Percentiles rank a stretch among this genome's conserved stretches.
Evolutionary conservation across 2,797 vertebrate genomes (phyloP).

Genomic region (Loriculus beryllinus): DNA sequence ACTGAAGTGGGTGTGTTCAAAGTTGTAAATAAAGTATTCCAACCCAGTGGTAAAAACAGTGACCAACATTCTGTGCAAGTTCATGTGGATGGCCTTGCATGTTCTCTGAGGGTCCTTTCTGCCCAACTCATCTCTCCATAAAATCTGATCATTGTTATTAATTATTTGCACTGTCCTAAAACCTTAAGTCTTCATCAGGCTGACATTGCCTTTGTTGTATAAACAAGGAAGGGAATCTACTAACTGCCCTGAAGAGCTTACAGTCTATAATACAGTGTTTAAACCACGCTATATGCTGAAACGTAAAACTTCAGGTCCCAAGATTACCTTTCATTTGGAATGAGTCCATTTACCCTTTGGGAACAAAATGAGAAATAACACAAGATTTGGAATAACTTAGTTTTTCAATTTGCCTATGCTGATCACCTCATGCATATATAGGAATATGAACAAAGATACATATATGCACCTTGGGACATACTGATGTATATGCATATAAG

Average conservation of each 20-base stretch:
- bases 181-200: background rate
- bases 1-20: background rate
- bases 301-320: constrained; percentile 30
- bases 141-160: background rate
- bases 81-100: background rate
- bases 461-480: constrained; percentile 37
- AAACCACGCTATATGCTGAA: background rate
- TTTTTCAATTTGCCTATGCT: constrained; percentile 54
- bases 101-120: background rate
- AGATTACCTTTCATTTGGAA: constrained; percentile 62
- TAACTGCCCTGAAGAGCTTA: background rate
- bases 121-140: background rate
- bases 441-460: constrained; percentile 46
- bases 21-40: background rate
- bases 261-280: background rate
- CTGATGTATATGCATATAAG: background rate
- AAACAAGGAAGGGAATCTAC: background rate
- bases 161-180: background rate
- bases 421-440: constrained; percentile 38
- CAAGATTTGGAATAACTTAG: constrained; percentile 27
- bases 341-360: constrained; percentile 11
- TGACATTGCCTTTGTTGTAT: background rate
- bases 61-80: background rate
- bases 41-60: background rate
- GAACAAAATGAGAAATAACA: constrained; percentile 37